A percentile compares a stretch with the other conserved stretches of the same genome.
Evolutionary conservation across 2,797 vertebrate species (phyloP).

Genomic region (Avahi laniger): DNA sequence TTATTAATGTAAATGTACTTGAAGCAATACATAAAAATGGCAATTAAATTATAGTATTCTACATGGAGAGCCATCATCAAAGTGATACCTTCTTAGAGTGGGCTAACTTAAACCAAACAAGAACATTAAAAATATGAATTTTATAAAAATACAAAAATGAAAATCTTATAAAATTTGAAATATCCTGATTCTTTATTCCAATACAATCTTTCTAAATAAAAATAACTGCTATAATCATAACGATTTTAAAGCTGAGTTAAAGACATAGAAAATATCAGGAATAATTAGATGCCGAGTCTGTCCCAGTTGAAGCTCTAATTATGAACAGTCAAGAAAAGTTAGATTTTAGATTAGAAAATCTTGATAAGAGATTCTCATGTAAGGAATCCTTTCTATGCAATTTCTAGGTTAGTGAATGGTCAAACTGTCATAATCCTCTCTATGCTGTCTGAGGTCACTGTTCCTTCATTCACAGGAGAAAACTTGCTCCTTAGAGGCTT

Average conservation of each 20-base stretch:
- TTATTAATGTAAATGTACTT: background rate
- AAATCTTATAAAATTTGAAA: slow-evolving; percentile 13
- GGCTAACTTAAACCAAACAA: background rate
- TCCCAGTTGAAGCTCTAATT: background rate
- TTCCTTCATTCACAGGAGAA: background rate
- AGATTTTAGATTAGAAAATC: background rate
- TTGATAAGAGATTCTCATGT: background rate
- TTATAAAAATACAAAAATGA: background rate
- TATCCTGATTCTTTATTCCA: background rate
- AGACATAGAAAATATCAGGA: background rate
- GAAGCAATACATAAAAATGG: background rate
- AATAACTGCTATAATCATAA: background rate
- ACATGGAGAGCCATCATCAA: background rate
- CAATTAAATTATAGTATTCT: background rate
- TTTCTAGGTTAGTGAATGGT: background rate
- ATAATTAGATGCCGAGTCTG: background rate
- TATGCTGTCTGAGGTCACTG: background rate
- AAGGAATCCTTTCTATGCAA: background rate
- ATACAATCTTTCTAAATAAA: background rate
- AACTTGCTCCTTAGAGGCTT: background rate
- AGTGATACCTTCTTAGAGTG: background rate
- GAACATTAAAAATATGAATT: background rate
- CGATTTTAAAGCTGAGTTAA: slow-evolving; percentile 28
- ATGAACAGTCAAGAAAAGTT: background rate
- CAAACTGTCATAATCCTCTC: background rate